Evolutionary conservation across 2,113 vertebrate genomes (phyloP).

Genomic region (Athene cunicularia): DNA sequence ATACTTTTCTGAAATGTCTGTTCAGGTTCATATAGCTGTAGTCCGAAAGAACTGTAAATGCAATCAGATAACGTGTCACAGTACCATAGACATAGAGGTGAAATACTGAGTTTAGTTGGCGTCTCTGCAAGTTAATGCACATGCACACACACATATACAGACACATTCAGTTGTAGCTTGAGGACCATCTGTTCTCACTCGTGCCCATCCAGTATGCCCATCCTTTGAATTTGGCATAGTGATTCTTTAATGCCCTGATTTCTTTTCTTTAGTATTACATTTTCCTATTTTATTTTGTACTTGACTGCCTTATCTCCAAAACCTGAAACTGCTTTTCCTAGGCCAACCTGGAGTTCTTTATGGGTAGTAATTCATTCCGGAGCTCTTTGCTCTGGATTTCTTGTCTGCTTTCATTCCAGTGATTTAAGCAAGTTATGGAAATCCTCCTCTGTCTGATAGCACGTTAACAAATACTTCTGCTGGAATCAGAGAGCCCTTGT

Average conservation of each 20-base stretch:
- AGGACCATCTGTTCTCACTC: background rate
- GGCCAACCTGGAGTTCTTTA: background rate
- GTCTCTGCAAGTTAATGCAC: accelerated
- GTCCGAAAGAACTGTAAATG: background rate
- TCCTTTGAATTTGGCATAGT: background rate
- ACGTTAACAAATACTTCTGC: background rate
- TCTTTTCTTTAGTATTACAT: background rate
- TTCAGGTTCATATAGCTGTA: background rate
- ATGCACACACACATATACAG: too few species aligned
- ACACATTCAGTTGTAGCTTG: background rate
- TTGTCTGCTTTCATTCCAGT: background rate
- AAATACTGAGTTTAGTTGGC: background rate
- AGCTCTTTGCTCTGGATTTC: background rate
- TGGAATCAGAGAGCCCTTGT: background rate
- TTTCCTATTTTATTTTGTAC: background rate
- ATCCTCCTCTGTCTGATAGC: background rate
- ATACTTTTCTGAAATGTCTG: background rate
- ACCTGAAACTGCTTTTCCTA: background rate
- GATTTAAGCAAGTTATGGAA: background rate
- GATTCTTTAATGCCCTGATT: background rate
- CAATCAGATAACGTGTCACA: background rate
- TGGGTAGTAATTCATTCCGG: background rate
- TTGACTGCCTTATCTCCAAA: background rate
- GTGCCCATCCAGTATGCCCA: background rate
- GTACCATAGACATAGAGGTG: background rate